Conservation (phyloP, 1,140 invertebrate species). For the Drosophila tristis region DNA sequence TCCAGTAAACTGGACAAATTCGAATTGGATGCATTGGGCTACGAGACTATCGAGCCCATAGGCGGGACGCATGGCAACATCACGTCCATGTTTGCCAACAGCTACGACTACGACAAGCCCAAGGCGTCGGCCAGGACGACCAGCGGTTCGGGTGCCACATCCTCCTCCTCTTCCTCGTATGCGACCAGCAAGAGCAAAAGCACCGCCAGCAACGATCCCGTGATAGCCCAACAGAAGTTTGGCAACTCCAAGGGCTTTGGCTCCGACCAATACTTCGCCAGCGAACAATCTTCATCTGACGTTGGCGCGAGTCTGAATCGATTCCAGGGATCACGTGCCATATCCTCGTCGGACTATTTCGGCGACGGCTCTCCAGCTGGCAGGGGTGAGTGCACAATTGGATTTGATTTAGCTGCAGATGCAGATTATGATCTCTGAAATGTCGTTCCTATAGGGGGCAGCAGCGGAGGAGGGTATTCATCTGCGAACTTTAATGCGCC, state of each 20-base stretch:
- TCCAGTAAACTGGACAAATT: slow-evolving; percentile 72
- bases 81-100: slow-evolving; percentile 75
- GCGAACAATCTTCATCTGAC: slow-evolving; percentile 85
- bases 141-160: not conserved
- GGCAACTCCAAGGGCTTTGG: slow-evolving; percentile 98
- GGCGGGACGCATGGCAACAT: slow-evolving; percentile 75
- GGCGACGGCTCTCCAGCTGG: slow-evolving; percentile 86
- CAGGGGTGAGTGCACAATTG: slow-evolving; percentile 35
- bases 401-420: not conserved
- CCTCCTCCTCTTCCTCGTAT: not conserved
- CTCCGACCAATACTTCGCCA: slow-evolving; percentile 97
- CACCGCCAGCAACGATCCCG: slow-evolving; percentile 50
- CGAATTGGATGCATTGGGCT: slow-evolving; percentile 79
- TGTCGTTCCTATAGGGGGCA: not conserved
- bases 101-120: slow-evolving; percentile 51
- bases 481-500: slow-evolving; percentile 77
- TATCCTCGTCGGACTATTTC: slow-evolving; percentile 98
- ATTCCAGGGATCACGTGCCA: slow-evolving; percentile 96
- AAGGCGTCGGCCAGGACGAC: slow-evolving; percentile 33
- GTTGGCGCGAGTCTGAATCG: slow-evolving; percentile 83
- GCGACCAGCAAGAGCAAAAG: slow-evolving; percentile 44
- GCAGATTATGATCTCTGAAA: not conserved
- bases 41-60: slow-evolving; percentile 82
- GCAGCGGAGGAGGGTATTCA: slow-evolving; percentile 52
- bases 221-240: slow-evolving; percentile 96